Evolutionary conservation across 2,888 invertebrate genomes (phyloP), one percentile per base, ranked within the genome.

Genomic region (Phyllotreta cruciferae): DNA sequence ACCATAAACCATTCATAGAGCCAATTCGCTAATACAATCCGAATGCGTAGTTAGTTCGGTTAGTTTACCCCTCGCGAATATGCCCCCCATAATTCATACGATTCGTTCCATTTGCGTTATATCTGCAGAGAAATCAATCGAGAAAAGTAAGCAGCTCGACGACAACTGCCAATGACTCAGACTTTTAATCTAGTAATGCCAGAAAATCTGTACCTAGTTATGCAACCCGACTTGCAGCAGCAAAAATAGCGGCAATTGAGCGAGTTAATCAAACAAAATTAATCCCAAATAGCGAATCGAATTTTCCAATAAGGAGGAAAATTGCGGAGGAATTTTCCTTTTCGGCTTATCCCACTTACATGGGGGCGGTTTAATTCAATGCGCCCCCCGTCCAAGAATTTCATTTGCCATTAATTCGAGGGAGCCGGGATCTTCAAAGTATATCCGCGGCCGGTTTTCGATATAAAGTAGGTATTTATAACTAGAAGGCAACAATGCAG

Each of bases 321-420:
- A 24, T 24, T 24, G 24, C 13, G 36, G 13, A 5, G 34, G 13
- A 39, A 24, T 53, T 39, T 53, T 53, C 41, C 34, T 34, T 41
- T 41, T 24, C 4, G 24, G 24, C 41, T 6, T 41, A 41, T 54
- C 39, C 42, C 54, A 39, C 54, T 39, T 69, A 73, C 67, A 70
- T 24, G 24, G 24, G 24, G 24, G 24, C 24, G 67, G 60, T 70
- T 75, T 75, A 77, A 77, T 74, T 71, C 70, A 72, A 74, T 73
- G 74, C 71, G 63, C 55, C 63, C n/a, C 66, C 74, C 57, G 70
- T 24, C 24, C 24, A 79, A 78, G 79, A 79, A 79, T 79, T 79
- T 79, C 77, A 78, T 79, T 79, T 78, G 74, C 73, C 73, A 78
- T 78, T 77, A 78, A 77, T 77, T 77, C 75, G 73, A 77, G 76